These are phyloP conservation scores for Enteromius fasciolatus DNA, from an alignment of 2,797 vertebrate genomes.

Conservation along the genomic window DNA sequence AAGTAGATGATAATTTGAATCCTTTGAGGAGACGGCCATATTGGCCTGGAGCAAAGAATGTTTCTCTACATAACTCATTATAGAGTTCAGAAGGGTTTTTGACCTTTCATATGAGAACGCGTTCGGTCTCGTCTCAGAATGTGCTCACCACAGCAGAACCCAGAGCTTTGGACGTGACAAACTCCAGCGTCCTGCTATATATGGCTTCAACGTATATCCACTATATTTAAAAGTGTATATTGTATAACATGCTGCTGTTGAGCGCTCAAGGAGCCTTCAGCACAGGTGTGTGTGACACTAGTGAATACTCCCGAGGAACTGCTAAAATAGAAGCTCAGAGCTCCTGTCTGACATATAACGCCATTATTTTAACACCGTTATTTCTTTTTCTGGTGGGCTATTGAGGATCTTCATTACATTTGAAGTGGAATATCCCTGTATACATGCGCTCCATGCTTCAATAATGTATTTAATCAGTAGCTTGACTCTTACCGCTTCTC, in stretches of 20 bases:
- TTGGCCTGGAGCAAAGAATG: not conserved
- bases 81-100: conserved; percentile 3
- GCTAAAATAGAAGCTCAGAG: not conserved
- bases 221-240: conserved; percentile 62
- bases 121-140: conserved; percentile 53
- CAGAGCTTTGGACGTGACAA: conserved; percentile 36
- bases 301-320: not conserved
- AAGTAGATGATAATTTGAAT: not conserved
- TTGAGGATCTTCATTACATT: not conserved
- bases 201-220: conserved; percentile 55
- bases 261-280: conserved; percentile 12
- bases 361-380: not conserved
- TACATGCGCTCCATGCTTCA: not conserved
- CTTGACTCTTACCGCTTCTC: not conserved
- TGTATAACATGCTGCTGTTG: conserved; percentile 53
- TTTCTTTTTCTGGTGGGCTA: not conserved
- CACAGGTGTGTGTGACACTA: conserved; percentile 4
- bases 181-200: conserved; percentile 61
- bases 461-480: not conserved
- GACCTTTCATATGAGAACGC: conserved; percentile 49
- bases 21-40: not conserved
- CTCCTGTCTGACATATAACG: not conserved
- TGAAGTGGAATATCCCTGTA: not conserved
- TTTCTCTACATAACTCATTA: not conserved
- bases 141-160: conserved; percentile 55